Percentiles rank a stretch among this genome's conserved stretches.
Evolutionary conservation across 2,888 invertebrate genomes (phyloP).

Genomic region (Cistogaster globosa): DNA sequence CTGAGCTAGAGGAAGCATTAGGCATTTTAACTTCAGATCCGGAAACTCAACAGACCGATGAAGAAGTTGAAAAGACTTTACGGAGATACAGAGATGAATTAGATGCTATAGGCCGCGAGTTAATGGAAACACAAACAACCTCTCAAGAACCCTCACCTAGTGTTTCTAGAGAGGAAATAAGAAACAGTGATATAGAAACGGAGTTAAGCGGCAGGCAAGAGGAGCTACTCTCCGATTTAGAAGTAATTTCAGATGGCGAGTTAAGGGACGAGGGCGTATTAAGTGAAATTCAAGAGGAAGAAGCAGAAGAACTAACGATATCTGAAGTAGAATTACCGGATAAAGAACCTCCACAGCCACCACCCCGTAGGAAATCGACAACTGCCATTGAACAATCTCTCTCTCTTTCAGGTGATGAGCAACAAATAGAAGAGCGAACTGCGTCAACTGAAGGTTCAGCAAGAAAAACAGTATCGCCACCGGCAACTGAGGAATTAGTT

Average conservation of each 20-base stretch:
- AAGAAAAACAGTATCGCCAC: constrained; percentile 66
- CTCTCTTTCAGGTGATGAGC: constrained; percentile 51
- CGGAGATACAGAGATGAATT: constrained; percentile 67
- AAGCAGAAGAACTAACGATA: constrained; percentile 74
- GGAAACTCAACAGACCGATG: constrained; percentile 69
- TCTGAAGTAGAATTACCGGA: constrained; percentile 52
- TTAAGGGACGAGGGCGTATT: constrained; percentile 39
- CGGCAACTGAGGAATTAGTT: constrained; percentile 28
- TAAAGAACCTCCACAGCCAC: constrained; percentile 76
- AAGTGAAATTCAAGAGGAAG: constrained; percentile 73
- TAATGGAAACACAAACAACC: constrained; percentile 67
- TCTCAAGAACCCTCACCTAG: constrained; percentile 68
- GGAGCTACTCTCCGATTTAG: constrained; percentile 68
- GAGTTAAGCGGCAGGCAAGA: constrained; percentile 61
- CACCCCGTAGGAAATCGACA: constrained; percentile 80
- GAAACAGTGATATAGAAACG: constrained; percentile 59
- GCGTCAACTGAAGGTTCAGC: constrained; percentile 42
- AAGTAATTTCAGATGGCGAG: constrained; percentile 62
- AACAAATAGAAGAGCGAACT: not conserved
- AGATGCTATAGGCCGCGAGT: constrained; percentile 64
- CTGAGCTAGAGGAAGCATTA: constrained; percentile 79
- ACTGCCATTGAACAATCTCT: constrained; percentile 75
- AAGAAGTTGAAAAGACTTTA: constrained; percentile 55
- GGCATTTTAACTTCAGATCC: constrained; percentile 73
- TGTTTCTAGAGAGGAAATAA: constrained; percentile 63